Base-by-base conservation (phyloP, 1,140 invertebrate genomes). In the Eupeodes corollae region DNA sequence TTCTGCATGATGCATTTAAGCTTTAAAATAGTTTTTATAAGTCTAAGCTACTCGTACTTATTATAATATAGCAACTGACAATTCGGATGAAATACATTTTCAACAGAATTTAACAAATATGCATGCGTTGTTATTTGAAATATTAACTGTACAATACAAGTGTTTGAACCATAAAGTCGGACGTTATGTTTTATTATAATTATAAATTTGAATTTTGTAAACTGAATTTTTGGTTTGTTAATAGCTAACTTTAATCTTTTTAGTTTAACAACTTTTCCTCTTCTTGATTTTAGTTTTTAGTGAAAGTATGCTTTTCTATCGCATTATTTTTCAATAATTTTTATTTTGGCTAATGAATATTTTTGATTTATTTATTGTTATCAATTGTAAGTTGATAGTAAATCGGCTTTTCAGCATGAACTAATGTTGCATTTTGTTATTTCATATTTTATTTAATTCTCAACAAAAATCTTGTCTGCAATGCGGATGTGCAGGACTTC, bases 401-500 rank as follows among this genome's bases (percentile, higher is more conserved):
- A 26, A 26, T 3, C 21, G 3, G 8, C 3, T 26, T 8, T 26
- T 26, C 21, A 26, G 21, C 21, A 26, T 26, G 21, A 26, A 26
- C 21, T 26, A 26, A 26, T 26, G 3, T 26, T 26, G 21, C 21
- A 26, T 26, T 26, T 26, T 26, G 21, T 5, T n/a, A 58, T 52
- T 46, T 46, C 13, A 14, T 5, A 32, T 46, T 6, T 35, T 46
- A 12, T 59, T 47, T 45, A 52, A 48, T 57, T 42, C 54, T 48
- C 9, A 18, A 18, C 18, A 35, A 35, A 49, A 49, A 16, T 18
- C 18, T 10, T 41, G n/a, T n/a, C n/a, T 41, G 11, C 5, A 16
- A 41, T 41, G 15, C 18, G 10, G 39, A 12, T 32, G 3, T 51
- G 44, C 72, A 96, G 92, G 93, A 98, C 77, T 98, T 96, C 75